Conservation (phyloP, 2,888 invertebrate species). For the Cepaea hortensis region DNA sequence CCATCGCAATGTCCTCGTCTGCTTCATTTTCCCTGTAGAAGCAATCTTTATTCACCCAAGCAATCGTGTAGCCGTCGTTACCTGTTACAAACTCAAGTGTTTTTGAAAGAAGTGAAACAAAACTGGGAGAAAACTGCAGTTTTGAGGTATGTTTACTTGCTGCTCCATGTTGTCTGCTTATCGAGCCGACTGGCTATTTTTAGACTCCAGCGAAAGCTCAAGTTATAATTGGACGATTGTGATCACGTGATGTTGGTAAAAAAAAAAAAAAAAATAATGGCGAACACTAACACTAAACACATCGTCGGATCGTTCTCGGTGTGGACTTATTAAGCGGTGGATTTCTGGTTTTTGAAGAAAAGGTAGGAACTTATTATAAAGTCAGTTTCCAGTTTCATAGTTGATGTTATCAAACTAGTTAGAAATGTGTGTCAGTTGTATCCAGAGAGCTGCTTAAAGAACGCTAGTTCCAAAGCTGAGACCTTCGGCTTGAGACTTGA, state of each 20-base stretch:
- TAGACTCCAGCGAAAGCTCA: constrained; percentile 45
- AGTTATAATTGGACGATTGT: constrained; percentile 53
- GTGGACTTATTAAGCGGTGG: constrained; percentile 28
- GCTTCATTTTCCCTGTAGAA: too few species aligned
- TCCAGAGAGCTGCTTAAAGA: neutral
- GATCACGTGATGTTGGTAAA: constrained; percentile 50
- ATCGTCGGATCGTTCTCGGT: neutral
- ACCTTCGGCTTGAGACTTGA: too few species aligned
- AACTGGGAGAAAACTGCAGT: too few species aligned
- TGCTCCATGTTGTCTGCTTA: constrained; percentile 31
- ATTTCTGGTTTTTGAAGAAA: constrained; percentile 6
- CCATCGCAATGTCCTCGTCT: too few species aligned
- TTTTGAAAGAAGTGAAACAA: too few species aligned
- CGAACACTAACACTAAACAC: constrained; percentile 48
- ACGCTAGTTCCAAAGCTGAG: neutral
- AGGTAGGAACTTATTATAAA: constrained; percentile 14
- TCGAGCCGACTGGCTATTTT: constrained; percentile 42
- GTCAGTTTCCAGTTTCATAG: neutral
- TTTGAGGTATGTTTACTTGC: constrained; percentile 28
- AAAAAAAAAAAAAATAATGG: constrained; percentile 53
- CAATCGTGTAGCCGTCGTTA: too few species aligned
- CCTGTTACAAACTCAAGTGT: too few species aligned
- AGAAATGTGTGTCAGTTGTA: neutral
- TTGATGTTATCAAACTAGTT: neutral
- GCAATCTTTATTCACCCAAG: too few species aligned